phyloP scores from a whole-genome alignment of 2,797 vertebrate genomes.

The Mormyrops boulengeri region DNA sequence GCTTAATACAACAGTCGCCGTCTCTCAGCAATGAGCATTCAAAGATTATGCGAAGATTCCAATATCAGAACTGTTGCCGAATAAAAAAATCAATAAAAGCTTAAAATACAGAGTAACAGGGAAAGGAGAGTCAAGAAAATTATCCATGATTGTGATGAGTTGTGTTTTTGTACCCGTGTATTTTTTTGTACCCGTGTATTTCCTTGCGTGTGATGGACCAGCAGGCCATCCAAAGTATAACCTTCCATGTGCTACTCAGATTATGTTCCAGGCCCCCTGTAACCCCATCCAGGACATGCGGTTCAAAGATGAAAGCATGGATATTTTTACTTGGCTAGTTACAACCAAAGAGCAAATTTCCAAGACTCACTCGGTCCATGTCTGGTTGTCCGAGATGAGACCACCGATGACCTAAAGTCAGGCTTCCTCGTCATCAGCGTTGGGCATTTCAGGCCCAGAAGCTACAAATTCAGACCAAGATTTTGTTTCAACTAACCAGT shows the following conservation, averaged over 20 bases:
- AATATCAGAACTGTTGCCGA: background rate
- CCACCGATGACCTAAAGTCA: background rate
- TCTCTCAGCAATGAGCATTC: background rate
- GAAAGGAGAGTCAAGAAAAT: background rate
- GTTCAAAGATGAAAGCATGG: background rate
- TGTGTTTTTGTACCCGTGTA: background rate
- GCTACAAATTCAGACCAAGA: background rate
- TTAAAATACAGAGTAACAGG: background rate
- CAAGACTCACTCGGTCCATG: background rate
- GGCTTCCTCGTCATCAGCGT: background rate
- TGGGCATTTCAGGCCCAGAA: too few species aligned
- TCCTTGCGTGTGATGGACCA: background rate
- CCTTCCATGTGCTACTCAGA: background rate
- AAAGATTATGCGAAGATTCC: background rate
- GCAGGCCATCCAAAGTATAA: background rate
- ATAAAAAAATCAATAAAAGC: background rate
- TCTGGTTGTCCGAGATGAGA: background rate
- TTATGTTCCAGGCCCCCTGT: background rate
- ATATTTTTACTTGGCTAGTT: background rate
- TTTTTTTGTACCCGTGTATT: background rate
- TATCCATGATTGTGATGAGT: background rate
- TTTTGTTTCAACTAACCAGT: background rate
- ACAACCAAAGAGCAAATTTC: background rate
- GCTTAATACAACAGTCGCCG: background rate
- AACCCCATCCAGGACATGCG: background rate